phyloP scores from a whole-genome alignment of 2,888 invertebrate genomes.

The Kryphioiulus occultus region DNA sequence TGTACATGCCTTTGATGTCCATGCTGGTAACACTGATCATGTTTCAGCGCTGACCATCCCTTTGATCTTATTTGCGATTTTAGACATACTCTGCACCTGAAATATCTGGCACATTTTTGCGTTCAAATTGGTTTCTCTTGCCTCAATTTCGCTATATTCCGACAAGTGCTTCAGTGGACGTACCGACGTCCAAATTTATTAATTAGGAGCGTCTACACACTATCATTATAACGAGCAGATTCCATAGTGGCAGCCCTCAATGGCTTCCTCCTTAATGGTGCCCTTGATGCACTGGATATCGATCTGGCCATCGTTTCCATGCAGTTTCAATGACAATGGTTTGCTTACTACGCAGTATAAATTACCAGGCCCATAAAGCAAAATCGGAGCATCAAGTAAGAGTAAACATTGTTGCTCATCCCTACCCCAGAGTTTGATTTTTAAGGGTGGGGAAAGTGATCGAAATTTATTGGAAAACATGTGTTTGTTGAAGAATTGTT shows the following conservation, averaged over 20 bases:
- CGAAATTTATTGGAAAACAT: neutral
- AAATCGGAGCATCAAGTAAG: constrained; percentile 1
- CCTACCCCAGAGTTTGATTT: neutral
- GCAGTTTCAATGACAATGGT: neutral
- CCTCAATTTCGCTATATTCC: no score
- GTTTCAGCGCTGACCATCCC: no score
- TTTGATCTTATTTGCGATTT: no score
- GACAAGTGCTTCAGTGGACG: neutral
- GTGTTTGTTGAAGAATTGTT: neutral
- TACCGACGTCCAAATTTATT: neutral
- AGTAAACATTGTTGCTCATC: neutral
- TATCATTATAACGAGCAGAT: neutral
- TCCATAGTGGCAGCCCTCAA: constrained; percentile 1
- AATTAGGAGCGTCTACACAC: neutral
- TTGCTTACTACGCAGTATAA: neutral
- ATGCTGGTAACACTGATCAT: no score
- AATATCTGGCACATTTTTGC: no score
- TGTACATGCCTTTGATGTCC: no score
- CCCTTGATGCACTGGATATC: neutral
- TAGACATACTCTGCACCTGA: no score
- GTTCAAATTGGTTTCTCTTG: no score
- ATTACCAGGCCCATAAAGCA: constrained; percentile 1
- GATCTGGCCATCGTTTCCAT: neutral
- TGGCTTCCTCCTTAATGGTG: neutral
- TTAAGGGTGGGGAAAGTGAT: neutral